Evolutionary conservation across 2,113 vertebrate genomes (phyloP).

Genomic region (Eretmochelys imbricata): DNA sequence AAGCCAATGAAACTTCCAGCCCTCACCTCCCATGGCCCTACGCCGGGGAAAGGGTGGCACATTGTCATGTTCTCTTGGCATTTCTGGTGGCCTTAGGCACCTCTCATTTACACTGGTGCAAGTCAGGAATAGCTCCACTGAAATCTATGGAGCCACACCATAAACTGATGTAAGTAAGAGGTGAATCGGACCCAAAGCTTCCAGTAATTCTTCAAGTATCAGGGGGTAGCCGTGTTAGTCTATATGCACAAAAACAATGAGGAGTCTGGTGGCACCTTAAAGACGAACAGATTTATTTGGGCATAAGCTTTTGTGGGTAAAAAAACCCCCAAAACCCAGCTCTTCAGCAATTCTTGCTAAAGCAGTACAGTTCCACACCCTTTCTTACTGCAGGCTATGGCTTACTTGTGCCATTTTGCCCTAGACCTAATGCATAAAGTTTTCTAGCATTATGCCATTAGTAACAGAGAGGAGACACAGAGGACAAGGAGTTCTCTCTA

Average conservation of each 20-base stretch:
- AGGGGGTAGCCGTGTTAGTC: no score
- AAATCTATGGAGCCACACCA: neutral
- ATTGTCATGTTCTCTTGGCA: neutral
- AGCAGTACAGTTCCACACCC: neutral
- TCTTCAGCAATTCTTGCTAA: neutral
- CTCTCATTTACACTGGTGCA: neutral
- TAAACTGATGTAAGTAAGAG: neutral
- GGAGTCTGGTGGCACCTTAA: no score
- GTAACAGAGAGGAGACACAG: neutral
- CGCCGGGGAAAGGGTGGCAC: no score
- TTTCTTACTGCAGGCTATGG: neutral
- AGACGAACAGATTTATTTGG: no score
- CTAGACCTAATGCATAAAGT: neutral
- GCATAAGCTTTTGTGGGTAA: no score
- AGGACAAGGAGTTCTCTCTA: neutral
- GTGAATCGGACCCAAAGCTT: neutral
- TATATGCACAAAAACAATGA: no score
- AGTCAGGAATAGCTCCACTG: neutral
- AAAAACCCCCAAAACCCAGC: no score
- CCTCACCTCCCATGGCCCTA: neutral
- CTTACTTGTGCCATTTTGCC: rapidly evolving
- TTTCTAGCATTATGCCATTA: neutral
- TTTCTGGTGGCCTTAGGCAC: neutral
- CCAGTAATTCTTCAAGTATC: neutral
- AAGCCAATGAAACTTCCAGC: neutral